These are phyloP conservation scores for Poicephalus gulielmi DNA, from an alignment of 2,113 vertebrate genomes.

Conservation along the genomic window DNA sequence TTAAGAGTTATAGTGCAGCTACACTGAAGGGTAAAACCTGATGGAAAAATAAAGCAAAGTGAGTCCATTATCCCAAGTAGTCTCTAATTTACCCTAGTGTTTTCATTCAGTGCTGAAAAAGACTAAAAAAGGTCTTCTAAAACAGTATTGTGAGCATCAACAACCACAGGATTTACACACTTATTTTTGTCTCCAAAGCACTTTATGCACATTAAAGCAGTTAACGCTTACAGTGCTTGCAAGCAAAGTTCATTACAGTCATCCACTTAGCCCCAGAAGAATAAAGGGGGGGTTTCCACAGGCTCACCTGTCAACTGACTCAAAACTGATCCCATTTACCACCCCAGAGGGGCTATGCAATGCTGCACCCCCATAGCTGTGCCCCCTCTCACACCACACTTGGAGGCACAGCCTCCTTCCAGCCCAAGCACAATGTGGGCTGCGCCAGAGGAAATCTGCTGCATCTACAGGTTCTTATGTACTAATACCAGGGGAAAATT, in stretches of 20 bases:
- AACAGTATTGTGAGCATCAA: background rate
- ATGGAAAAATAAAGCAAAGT: background rate
- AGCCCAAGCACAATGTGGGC: background rate
- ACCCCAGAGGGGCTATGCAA: accelerated
- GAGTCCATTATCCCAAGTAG: background rate
- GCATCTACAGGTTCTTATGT: accelerated
- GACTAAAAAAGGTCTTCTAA: background rate
- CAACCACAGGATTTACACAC: background rate
- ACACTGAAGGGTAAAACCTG: background rate
- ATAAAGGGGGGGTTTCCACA: accelerated
- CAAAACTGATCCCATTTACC: background rate
- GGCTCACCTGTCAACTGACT: background rate
- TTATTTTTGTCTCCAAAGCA: background rate
- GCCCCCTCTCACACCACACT: accelerated
- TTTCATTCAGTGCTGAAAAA: background rate
- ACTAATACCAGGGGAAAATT: background rate
- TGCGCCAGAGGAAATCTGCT: background rate
- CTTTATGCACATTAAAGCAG: background rate
- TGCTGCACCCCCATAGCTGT: accelerated
- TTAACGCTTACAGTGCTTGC: accelerated
- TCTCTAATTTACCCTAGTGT: background rate
- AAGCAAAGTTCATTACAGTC: background rate
- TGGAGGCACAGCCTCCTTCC: accelerated
- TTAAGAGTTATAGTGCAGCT: background rate
- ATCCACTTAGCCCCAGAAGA: background rate